Base-by-base conservation (phyloP, 2,113 vertebrate species). In the Dipodomys spectabilis region DNA sequence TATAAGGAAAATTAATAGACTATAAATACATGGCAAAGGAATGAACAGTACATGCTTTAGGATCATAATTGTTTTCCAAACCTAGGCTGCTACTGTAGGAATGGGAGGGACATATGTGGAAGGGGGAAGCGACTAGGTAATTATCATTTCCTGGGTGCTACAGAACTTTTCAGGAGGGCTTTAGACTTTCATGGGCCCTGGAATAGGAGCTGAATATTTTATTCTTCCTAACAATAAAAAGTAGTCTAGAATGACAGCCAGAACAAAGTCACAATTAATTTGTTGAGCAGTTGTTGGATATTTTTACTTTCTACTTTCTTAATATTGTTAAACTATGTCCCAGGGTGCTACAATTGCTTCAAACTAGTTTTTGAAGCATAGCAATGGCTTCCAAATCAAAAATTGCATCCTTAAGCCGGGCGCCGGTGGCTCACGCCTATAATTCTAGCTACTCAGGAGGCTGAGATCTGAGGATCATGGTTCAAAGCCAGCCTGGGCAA, bases 261-360 rank as follows among this genome's bases (percentile, higher is more conserved):
- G 53, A 32, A 13, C 77, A 87, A n/a, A 45, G 80, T 49, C 35
- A 64, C 12, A 39, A 1, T 18, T 0, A 75, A 35, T 68, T 68
- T 73, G 22, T 39, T 93, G 16, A 82, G n/a, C 53, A 53, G 60
- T 23, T 49, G 5, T 20, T 64, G 49, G 65, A 49, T 73, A 18
- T 11, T 64, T 72, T 95, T 74, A 62, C 23, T 90, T 87, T 82
- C 60, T 90, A 32, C 65, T 2, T 64, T 64, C 35, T 86, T 44
- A 90, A 1, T 71, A 35, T 49, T 83, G 32, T 60, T 92, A 77
- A 90, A 71, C 0, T 44, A 16, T 81, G 32, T 64, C 65, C 28
- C 30, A 19, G 15, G 67, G 35, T 84, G 44, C n/a, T 78, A 7
- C 18, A 85, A 65, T 93, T 88, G 27, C 45, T 94, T 84, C 69